phyloP scores from a whole-genome alignment of 2,797 vertebrate genomes.

The Kryptopterus vitreolus region DNA sequence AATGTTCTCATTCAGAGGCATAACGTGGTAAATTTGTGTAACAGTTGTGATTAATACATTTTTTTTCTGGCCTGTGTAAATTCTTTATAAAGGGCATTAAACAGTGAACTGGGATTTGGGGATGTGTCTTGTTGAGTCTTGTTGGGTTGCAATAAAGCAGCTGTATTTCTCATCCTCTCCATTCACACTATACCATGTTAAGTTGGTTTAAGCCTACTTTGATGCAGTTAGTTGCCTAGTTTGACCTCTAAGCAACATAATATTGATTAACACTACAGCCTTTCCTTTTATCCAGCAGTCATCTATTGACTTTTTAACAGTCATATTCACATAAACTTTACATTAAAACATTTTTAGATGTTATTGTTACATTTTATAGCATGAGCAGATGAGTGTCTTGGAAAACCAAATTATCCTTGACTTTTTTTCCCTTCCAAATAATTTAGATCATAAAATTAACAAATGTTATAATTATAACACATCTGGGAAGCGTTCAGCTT shows the following conservation, averaged over 20 bases:
- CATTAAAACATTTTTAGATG: not conserved
- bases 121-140: conserved; percentile 59
- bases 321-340: not conserved
- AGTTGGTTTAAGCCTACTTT: conserved; percentile 47
- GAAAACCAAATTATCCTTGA: not conserved
- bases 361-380: not conserved
- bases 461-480: not conserved
- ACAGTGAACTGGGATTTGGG: conserved; percentile 52
- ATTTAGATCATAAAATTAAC: not conserved
- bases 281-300: not conserved
- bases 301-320: not conserved
- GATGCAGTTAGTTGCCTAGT: conserved; percentile 35
- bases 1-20: conserved; percentile 3
- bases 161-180: conserved; percentile 7
- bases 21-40: conserved; percentile 31
- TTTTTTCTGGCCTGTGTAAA: conserved; percentile 53
- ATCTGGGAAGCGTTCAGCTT: not conserved
- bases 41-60: conserved; percentile 30
- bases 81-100: conserved; percentile 67
- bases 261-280: not conserved
- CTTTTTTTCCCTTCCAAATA: not conserved
- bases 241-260: conserved; percentile 21
- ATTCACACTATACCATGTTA: conserved; percentile 39
- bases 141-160: not conserved
- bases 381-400: not conserved